Evolutionary conservation across 2,888 invertebrate genomes (phyloP), one percentile per base, ranked within the genome.

Genomic region (Pseudococcus longispinus): DNA sequence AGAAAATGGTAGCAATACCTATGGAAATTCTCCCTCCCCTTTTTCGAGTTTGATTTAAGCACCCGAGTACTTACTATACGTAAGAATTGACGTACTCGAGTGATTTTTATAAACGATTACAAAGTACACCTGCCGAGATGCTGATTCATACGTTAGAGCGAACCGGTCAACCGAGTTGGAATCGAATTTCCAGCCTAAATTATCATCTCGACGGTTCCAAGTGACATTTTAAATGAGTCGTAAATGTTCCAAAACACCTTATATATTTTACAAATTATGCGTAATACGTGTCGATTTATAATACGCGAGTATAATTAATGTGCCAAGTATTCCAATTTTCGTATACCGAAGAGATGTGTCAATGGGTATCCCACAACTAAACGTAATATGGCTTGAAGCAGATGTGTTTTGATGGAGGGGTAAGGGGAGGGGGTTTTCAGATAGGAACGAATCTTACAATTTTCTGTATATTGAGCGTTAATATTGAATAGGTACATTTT

Each of bases 1-100:
- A 80, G 77, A 80, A 80, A 80, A 80, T 80, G 20, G 77, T 80
- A 80, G 70, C 70, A 29, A 70, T 15, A 11, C 20, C 29, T 29
- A 29, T 29, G 8, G n/a, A 55, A 46, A 46, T 46, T 46, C 44
- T 46, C 15, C 13, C 15, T 46, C 44, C 3, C 1, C 13, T 44
- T 37, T 37, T 37, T 37, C 5, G 8, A 6, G 4, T 6, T 37
- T 37, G 37, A 37, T 37, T 8, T 37, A 37, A 4, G 37, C 8
- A 37, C 8, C 4, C 37, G n/a, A n/a, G n/a, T n/a, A n/a, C n/a
- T n/a, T n/a, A 37, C 37, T 4, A 37, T 8, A 37, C 8, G 44
- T 46, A 15, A 46, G 55, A 55, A 18, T 18, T 23, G 60, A 60
- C 20, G 23, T 23, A 60, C 15, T 23, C 60, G 60, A 60, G 9